Evolutionary conservation across 2,113 vertebrate species (phyloP).

Genomic region (Serinus canaria): DNA sequence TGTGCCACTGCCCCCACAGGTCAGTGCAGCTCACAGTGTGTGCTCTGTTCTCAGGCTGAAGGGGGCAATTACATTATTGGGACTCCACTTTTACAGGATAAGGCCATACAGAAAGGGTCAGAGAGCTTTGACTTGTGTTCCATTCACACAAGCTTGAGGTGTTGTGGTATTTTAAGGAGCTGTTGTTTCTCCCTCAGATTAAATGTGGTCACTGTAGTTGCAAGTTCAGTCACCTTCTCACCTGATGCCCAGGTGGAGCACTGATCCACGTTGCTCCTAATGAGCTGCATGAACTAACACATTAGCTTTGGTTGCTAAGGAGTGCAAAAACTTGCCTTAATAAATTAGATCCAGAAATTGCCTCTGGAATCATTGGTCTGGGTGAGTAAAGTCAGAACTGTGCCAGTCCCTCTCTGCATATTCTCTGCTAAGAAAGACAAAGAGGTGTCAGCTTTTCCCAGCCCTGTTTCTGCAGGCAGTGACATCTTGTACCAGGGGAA

Average conservation of each 20-base stretch:
- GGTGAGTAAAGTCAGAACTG: background rate
- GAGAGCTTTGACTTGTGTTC: background rate
- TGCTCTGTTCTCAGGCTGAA: background rate
- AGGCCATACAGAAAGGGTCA: background rate
- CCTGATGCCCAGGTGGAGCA: background rate
- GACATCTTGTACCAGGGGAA: background rate
- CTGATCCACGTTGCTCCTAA: background rate
- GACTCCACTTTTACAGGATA: background rate
- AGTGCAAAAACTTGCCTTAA: background rate
- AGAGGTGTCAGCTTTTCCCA: background rate
- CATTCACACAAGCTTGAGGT: rapidly evolving
- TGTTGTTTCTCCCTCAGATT: background rate
- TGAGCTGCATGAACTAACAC: background rate
- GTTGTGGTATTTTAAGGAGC: background rate
- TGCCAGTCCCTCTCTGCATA: background rate
- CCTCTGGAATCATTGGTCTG: background rate
- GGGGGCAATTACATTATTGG: background rate
- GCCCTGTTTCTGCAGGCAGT: background rate
- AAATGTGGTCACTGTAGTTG: background rate
- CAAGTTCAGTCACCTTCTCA: background rate
- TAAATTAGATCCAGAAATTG: background rate
- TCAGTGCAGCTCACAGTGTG: rapidly evolving
- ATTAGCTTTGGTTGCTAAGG: background rate
- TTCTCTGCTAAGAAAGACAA: background rate
- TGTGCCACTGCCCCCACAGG: rapidly evolving